Evolutionary conservation across 1,140 invertebrate genomes (phyloP).

Genomic region (Plectrocnemia conspersa): DNA sequence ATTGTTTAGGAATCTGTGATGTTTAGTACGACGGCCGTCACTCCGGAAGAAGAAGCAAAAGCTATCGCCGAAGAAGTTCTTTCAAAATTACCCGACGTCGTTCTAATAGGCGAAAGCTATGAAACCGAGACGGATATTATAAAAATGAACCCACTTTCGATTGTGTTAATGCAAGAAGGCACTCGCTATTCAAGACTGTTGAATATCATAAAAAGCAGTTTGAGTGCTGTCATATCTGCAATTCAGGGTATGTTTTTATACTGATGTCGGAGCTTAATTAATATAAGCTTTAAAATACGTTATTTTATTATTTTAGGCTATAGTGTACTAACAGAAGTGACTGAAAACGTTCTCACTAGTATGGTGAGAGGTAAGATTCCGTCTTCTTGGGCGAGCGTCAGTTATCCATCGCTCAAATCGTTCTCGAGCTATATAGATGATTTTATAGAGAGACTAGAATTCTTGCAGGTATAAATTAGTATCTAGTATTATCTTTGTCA

Average conservation of each 20-base stretch:
- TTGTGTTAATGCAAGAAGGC: conserved; percentile 91
- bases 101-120: conserved; percentile 63
- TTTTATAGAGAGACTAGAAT: conserved; percentile 75
- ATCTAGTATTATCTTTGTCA: conserved; percentile 9
- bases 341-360: conserved; percentile 81
- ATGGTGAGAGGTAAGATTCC: conserved; percentile 83
- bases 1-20: conserved; percentile 35
- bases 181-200: conserved; percentile 82
- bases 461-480: conserved; percentile 60
- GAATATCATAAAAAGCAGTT: conserved; percentile 65
- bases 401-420: conserved; percentile 91
- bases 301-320: conserved; percentile 38
- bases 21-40: conserved; percentile 48
- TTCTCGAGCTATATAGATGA: conserved; percentile 86
- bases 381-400: conserved; percentile 73
- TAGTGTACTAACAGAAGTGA: conserved; percentile 73
- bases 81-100: conserved; percentile 63
- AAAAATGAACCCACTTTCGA: conserved; percentile 80
- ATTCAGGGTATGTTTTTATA: conserved; percentile 68
- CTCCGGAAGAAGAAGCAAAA: conserved; percentile 66
- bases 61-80: conserved; percentile 68
- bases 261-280: neutral
- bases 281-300: neutral
- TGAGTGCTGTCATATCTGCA: conserved; percentile 78
- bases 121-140: conserved; percentile 71